These are phyloP conservation scores for Pristionchus mayeri DNA, from an alignment of 2,888 invertebrate genomes.

Conservation along the genomic window DNA sequence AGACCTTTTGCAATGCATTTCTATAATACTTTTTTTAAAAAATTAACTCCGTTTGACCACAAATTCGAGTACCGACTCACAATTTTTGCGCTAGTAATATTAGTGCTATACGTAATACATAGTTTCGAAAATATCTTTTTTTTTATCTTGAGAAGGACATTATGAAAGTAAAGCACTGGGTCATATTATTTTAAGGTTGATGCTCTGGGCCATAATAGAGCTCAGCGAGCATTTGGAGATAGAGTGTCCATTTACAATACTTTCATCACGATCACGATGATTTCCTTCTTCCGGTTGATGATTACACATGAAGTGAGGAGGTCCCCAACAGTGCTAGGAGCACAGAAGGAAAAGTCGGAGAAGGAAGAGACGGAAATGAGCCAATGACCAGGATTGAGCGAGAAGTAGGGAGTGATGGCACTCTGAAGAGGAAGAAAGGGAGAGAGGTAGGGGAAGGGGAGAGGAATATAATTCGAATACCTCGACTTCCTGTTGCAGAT, in stretches of 20 bases:
- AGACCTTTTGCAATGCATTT: constrained; percentile 31
- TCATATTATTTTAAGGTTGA: too few relatives aligned
- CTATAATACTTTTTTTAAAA: too few relatives aligned
- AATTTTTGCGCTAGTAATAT: too few relatives aligned
- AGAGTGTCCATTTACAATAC: neutral
- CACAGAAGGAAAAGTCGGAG: constrained; percentile 19
- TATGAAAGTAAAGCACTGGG: too few relatives aligned
- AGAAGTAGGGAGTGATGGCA: neutral
- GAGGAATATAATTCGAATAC: neutral
- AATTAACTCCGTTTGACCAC: too few relatives aligned
- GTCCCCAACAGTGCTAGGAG: neutral
- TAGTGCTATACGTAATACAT: too few relatives aligned
- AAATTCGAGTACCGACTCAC: too few relatives aligned
- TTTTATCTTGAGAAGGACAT: too few relatives aligned
- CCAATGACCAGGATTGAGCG: constrained; percentile 13
- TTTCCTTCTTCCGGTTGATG: neutral
- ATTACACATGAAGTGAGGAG: constrained; percentile 23
- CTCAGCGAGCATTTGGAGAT: too few relatives aligned
- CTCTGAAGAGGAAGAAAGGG: neutral
- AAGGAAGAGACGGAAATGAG: constrained; percentile 28
- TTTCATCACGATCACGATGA: neutral
- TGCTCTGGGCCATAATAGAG: too few relatives aligned
- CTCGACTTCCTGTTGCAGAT: neutral
- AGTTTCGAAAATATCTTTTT: too few relatives aligned
- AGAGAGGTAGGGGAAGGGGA: too few relatives aligned